Conservation (phyloP, 2,888 invertebrate genomes). For the Cerastoderma edule region DNA sequence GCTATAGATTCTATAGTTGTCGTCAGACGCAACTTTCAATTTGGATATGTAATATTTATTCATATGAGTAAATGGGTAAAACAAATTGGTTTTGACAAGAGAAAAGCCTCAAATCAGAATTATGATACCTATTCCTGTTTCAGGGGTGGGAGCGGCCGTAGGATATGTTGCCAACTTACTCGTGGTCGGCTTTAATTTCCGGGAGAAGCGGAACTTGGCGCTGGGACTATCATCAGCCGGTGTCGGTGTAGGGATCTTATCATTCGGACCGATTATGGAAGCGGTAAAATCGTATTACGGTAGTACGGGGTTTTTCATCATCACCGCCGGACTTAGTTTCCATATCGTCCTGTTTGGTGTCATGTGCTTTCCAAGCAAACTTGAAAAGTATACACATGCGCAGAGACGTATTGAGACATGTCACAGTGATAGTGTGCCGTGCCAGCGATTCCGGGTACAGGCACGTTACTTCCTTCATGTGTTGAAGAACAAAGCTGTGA, state of each 20-base stretch:
- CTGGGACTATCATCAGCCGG: constrained; percentile 44
- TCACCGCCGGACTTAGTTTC: constrained; percentile 34
- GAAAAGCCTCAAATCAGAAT: too few relatives aligned
- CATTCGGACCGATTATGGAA: constrained; percentile 47
- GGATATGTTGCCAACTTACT: constrained; percentile 44
- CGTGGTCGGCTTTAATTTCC: constrained; percentile 54
- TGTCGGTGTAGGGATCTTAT: constrained; percentile 42
- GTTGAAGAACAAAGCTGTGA: constrained; percentile 28
- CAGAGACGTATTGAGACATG: neutral
- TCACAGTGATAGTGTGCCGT: neutral
- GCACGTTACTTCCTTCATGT: constrained; percentile 23
- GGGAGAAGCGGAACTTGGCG: constrained; percentile 38
- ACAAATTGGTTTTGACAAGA: too few relatives aligned
- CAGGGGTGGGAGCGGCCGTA: constrained; percentile 48
- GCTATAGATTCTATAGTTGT: too few relatives aligned
- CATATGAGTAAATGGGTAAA: too few relatives aligned
- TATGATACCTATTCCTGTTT: neutral
- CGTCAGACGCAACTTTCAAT: too few relatives aligned
- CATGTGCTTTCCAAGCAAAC: constrained; percentile 49
- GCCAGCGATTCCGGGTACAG: neutral
- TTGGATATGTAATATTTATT: too few relatives aligned
- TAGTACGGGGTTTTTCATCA: constrained; percentile 42
- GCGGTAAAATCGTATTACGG: constrained; percentile 43
- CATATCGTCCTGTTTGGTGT: constrained; percentile 40
- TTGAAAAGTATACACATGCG: constrained; percentile 23